phyloP scores from a whole-genome alignment of 1,140 invertebrate genomes.

The Cydia splendana region DNA sequence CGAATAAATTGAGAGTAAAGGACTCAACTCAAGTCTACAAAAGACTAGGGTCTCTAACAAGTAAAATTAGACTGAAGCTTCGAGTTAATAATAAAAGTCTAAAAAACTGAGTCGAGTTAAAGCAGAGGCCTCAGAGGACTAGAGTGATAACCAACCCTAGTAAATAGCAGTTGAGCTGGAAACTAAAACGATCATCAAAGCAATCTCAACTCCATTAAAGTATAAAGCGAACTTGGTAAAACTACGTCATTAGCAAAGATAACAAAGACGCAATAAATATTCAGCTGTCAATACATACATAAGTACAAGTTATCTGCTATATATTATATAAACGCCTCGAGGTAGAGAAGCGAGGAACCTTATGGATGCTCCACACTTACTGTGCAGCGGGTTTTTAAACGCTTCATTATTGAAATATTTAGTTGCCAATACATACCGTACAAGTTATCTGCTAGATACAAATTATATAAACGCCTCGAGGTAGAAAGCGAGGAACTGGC shows the following conservation, averaged over 20 bases:
- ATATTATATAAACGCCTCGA: slow-evolving; percentile 75
- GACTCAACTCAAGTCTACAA: too few relatives aligned
- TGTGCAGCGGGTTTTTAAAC: slow-evolving; percentile 38
- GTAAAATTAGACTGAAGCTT: too few relatives aligned
- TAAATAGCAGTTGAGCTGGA: background rate
- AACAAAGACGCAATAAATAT: slow-evolving; percentile 76
- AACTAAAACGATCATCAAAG: slow-evolving; percentile 17
- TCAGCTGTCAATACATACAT: slow-evolving; percentile 73
- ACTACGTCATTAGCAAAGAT: slow-evolving; percentile 51
- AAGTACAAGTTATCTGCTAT: slow-evolving; percentile 70
- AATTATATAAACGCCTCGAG: too few relatives aligned
- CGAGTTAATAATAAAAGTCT: too few relatives aligned
- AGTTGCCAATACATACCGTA: too few relatives aligned
- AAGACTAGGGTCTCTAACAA: too few relatives aligned
- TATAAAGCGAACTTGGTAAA: slow-evolving; percentile 34
- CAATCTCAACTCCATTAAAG: slow-evolving; percentile 22
- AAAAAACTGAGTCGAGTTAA: too few relatives aligned
- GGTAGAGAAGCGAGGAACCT: slow-evolving; percentile 54
- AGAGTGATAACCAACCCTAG: background rate
- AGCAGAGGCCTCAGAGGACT: too few relatives aligned
- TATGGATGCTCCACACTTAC: slow-evolving; percentile 40
- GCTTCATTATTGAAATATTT: too few relatives aligned
- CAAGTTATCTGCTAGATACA: too few relatives aligned
- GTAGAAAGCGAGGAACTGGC: too few relatives aligned
- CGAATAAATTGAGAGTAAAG: too few relatives aligned